Evolutionary conservation across 2,888 invertebrate genomes (phyloP), one percentile per base, ranked within the genome.

Genomic region (Hydropsyche betteni): DNA sequence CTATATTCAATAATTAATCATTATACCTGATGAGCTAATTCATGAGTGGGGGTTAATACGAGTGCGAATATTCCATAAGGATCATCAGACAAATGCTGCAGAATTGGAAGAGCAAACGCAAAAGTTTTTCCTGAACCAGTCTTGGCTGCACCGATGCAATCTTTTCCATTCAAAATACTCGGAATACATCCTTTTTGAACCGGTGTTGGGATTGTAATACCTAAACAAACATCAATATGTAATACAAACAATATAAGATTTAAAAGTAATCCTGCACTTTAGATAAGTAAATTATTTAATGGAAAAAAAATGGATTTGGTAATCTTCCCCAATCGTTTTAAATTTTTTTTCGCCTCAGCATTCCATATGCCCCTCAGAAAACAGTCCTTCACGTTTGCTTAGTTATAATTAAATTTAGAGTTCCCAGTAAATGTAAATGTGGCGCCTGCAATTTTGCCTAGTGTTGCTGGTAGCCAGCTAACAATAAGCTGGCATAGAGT

Each of bases 51-150:
- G 12, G 99, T 98, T 10, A 99, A 86, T 33, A 99, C 88, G 38
- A 99, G 87, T 2, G 98, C 97, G 89, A 94, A 99, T 83, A 99
- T 96, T 74, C 98, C 98, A 84, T 94, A 97, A 0, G 98, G 98
- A 85, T 99, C 98, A 82, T 96, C 94, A 76, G 94, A 94, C 38
- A 99, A 86, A 82, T 92, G 91, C 83, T 98, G 96, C 68, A 99
- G 84, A 81, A 99, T 96, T 0, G 98, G 98, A 74, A 99, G 84
- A 0, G 97, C 98, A 89, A 99, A 99, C 0, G 99, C 97, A 82
- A 99, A 91, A 0, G 99, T 99, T 88, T 99, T 99, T 1, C 99
- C 99, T 75, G 97, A 98, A 12, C 99, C 99, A 7, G 99, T 99
- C 85, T 98, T 97, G 0, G 98, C 97, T 81, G 97, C 97, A 7